Evolutionary conservation across 2,888 invertebrate species (phyloP), one percentile per base, ranked within the genome.

Genomic region (Drosophila helvetica): DNA sequence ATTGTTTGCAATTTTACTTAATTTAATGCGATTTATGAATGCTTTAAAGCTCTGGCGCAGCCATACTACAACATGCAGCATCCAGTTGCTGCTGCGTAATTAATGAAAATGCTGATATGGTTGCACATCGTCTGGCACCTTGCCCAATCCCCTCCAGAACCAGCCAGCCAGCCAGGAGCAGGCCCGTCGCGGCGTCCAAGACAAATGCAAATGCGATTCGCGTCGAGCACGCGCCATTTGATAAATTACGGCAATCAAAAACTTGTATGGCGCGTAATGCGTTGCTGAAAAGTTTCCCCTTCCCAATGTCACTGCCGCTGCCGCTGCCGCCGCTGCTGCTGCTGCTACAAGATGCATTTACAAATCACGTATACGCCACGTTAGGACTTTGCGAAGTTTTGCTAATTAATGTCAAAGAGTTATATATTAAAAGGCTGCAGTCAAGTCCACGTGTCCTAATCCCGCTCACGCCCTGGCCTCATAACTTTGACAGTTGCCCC

Each of bases 331-430:
- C 51, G 51, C 43, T n/a, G 46, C 15, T 18, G 18, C 22, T 58
- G 63, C 48, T 52, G 70, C 6, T 22, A 22, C 72, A 59, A 52
- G 56, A 47, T 47, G 60, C 59, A 75, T 38, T 63, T 63, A 61
- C 77, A 79, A 74, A 75, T 77, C 83, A 86, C 83, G 86, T 86
- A 74, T 56, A 66, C 80, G 73, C 22, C 68, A 55, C 76, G 67
- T 33, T 62, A 62, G 42, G 46, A 59, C 69, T 43, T 48, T 18
- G 25, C 55, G 7, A 47, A 76, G 66, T 70, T 79, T 75, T 62
- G 81, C 81, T 84, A 86, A 86, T 86, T 84, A 84, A 80, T 80
- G 86, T 83, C 79, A 74, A 75, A 78, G 83, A 65, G 65, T 65
- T 79, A 71, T 75, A 75, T 69, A 48, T 56, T 78, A 66, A 64